phyloP scores from a whole-genome alignment of 2,113 vertebrate species.

The Vanacampus margaritifer region DNA sequence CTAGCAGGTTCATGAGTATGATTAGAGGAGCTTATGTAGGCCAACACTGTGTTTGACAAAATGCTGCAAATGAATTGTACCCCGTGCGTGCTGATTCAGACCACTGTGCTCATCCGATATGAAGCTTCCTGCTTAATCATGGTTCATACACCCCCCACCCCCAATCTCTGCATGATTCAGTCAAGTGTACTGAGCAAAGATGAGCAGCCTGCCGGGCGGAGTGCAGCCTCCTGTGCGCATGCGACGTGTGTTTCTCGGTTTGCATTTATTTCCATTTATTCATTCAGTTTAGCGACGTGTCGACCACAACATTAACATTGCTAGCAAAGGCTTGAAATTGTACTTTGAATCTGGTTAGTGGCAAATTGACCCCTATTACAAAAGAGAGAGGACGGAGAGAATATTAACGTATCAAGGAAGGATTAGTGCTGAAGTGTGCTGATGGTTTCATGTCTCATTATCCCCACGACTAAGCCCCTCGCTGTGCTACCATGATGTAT shows the following conservation, averaged over 20 bases:
- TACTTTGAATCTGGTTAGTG: slow-evolving; percentile 1
- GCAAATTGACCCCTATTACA: slow-evolving; percentile 25
- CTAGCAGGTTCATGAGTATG: neutral
- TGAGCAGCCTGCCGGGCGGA: slow-evolving; percentile 38
- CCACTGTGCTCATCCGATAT: slow-evolving; percentile 47
- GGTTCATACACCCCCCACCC: slow-evolving; percentile 16
- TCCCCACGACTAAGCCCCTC: slow-evolving; percentile 23
- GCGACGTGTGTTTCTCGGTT: slow-evolving; percentile 3
- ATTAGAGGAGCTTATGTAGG: neutral
- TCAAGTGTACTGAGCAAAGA: slow-evolving; percentile 50
- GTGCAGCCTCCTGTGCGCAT: slow-evolving; percentile 24
- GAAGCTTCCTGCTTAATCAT: slow-evolving; percentile 52
- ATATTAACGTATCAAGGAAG: slow-evolving; percentile 24
- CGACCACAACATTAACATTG: neutral
- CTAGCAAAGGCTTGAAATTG: neutral
- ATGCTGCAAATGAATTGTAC: slow-evolving; percentile 25
- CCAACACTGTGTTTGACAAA: neutral
- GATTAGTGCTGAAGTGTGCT: slow-evolving; percentile 48
- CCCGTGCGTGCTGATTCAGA: slow-evolving; percentile 35
- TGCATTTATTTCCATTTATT: slow-evolving; percentile 9
- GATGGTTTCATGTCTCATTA: slow-evolving; percentile 50
- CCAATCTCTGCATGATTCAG: slow-evolving; percentile 42
- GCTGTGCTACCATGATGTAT: slow-evolving; percentile 44
- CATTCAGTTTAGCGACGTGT: neutral
- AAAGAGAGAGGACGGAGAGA: neutral